A percentile compares a stretch with the other conserved stretches of the same genome.
These are phyloP conservation scores for Drosophila merina DNA, from an alignment of 2,888 invertebrate genomes.

Conservation along the genomic window DNA sequence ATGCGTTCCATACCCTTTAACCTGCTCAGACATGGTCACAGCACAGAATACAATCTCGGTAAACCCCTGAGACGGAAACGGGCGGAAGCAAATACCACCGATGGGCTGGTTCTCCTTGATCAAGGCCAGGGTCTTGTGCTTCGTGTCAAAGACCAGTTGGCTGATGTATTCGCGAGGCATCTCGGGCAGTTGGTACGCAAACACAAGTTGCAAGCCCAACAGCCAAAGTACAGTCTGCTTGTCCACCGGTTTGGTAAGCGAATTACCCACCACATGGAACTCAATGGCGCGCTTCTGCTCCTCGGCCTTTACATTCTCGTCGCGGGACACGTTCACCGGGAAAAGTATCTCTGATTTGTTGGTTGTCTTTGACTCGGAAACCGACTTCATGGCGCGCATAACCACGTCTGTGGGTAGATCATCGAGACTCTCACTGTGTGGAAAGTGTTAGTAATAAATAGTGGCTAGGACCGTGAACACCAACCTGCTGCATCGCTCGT, in stretches of 20 bases:
- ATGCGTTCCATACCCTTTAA: constrained; percentile 98
- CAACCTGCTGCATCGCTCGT: constrained; percentile 73
- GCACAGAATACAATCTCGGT: constrained; percentile 99
- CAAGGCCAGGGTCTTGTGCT: constrained; percentile 95
- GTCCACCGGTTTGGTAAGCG: constrained; percentile 92
- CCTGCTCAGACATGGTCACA: constrained; percentile 97
- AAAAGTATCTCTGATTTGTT: constrained; percentile 86
- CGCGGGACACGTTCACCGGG: constrained; percentile 93
- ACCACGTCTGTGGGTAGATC: constrained; percentile 92
- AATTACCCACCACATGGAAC: constrained; percentile 97
- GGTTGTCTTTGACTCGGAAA: constrained; percentile 93
- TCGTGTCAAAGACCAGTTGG: constrained; percentile 96
- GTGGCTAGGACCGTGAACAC: background rate
- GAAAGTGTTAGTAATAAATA: constrained; percentile 5
- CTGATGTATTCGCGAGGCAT: constrained; percentile 99
- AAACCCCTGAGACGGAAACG: constrained; percentile 96
- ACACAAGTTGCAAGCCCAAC: constrained; percentile 94
- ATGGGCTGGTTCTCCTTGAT: constrained; percentile 96
- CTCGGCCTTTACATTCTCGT: constrained; percentile 95
- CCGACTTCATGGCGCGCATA: constrained; percentile 91
- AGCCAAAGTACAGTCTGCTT: constrained; percentile 96
- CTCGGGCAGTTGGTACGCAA: constrained; percentile 96
- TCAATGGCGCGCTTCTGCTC: constrained; percentile 95
- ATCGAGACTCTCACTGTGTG: constrained; percentile 84
- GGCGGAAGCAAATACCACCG: constrained; percentile 98